Percentiles rank a stretch among this genome's conserved stretches.
Conservation (phyloP, 2,888 invertebrate species). For the Pachliopta kotzebuea region DNA sequence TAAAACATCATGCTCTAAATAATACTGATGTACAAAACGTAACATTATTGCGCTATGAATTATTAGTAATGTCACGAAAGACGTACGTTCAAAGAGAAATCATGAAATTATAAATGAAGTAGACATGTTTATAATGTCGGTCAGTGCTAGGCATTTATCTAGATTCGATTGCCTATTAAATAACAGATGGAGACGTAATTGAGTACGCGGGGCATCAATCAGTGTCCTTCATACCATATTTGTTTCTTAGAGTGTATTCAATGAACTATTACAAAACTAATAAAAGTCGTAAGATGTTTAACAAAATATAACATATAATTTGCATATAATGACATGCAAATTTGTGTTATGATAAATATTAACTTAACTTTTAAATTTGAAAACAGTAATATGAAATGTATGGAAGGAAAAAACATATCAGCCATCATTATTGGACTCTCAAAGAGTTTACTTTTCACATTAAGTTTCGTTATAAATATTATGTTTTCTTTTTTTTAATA, state of each 20-base stretch:
- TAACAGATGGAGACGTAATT: constrained; percentile 53
- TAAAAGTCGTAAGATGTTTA: constrained; percentile 33
- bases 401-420: background rate
- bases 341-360: no score
- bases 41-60: constrained; percentile 35
- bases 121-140: constrained; percentile 41
- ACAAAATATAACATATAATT: no score
- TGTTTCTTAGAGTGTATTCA: constrained; percentile 56
- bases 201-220: constrained; percentile 55
- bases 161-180: constrained; percentile 49
- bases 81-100: constrained; percentile 23
- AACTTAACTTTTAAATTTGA: no score
- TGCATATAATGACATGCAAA: no score
- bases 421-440: background rate
- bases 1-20: constrained; percentile 51
- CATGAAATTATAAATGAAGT: constrained; percentile 39
- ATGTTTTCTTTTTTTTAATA: background rate
- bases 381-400: no score
- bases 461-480: background rate
- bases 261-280: constrained; percentile 46
- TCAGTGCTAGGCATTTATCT: constrained; percentile 49
- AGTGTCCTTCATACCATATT: constrained; percentile 49
- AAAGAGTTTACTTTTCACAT: background rate
- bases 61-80: constrained; percentile 35
- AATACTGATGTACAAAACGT: constrained; percentile 29